Percentiles rank a stretch among this genome's conserved stretches.
Evolutionary conservation across 2,888 invertebrate species (phyloP).

Genomic region (Druceiella hillmani): DNA sequence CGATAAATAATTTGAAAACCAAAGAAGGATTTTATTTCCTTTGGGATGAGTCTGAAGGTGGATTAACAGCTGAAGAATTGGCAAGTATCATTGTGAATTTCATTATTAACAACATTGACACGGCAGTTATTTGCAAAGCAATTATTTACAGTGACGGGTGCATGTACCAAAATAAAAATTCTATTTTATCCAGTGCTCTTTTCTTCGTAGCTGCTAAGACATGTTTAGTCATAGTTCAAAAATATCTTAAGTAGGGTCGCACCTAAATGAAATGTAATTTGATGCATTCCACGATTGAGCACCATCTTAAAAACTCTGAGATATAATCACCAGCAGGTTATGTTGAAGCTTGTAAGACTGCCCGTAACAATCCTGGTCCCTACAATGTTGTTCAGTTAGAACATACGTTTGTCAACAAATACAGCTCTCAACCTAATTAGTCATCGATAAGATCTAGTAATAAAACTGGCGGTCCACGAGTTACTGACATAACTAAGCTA

Average conservation of each 20-base stretch:
- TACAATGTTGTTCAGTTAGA: slow-evolving; percentile 8
- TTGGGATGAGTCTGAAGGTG: slow-evolving; percentile 16
- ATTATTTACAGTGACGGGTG: slow-evolving; percentile 13
- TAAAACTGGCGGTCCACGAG: too few species aligned
- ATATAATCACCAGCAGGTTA: slow-evolving; percentile 18
- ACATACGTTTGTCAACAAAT: too few species aligned
- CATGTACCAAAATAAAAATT: slow-evolving; percentile 11
- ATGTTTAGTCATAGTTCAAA: slow-evolving; percentile 12
- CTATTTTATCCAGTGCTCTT: slow-evolving; percentile 13
- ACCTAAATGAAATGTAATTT: too few species aligned
- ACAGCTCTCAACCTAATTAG: too few species aligned
- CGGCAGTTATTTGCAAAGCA: slow-evolving; percentile 13
- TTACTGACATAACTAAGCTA: too few species aligned
- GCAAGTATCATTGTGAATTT: slow-evolving; percentile 15
- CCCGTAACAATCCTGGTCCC: slow-evolving; percentile 17
- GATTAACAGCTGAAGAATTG: slow-evolving; percentile 16
- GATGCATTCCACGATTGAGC: too few species aligned
- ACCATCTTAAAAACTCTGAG: slow-evolving; percentile 6
- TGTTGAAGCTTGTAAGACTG: slow-evolving; percentile 17
- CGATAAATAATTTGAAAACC: slow-evolving; percentile 3
- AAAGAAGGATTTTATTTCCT: slow-evolving; percentile 1
- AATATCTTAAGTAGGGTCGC: too few species aligned
- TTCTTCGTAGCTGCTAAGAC: slow-evolving; percentile 12
- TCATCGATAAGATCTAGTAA: too few species aligned
- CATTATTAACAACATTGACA: slow-evolving; percentile 14